Conservation (phyloP, 2,113 vertebrate species). For the Percopsis transmontana region DNA sequence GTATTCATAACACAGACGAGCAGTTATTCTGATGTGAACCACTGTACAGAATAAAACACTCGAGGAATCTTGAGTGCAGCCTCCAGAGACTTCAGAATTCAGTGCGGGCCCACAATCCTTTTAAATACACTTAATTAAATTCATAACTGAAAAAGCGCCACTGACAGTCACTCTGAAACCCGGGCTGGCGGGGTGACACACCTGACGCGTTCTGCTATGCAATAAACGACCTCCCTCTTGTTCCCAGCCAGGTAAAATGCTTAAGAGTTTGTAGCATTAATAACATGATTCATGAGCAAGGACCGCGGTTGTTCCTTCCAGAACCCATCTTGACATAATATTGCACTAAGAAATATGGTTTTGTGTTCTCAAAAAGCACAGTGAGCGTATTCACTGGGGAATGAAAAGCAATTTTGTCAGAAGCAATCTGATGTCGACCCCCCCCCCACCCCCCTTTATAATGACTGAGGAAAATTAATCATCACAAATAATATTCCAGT, state of each 20-base stretch:
- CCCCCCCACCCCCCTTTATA: conserved; percentile 90
- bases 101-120: conserved; percentile 47
- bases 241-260: conserved; percentile 33
- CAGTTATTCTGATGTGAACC: conserved; percentile 56
- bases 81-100: conserved; percentile 54
- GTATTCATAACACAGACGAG: conserved; percentile 53
- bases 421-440: conserved; percentile 87
- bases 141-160: conserved; percentile 46
- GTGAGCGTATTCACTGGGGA: conserved; percentile 86
- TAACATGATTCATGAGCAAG: conserved; percentile 58
- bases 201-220: conserved; percentile 9
- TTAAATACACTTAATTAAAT: conserved; percentile 62
- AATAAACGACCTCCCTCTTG: conserved; percentile 33
- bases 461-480: conserved; percentile 96
- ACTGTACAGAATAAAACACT: conserved; percentile 55
- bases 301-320: conserved; percentile 55
- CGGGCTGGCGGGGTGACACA: conserved; percentile 15
- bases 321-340: conserved; percentile 72
- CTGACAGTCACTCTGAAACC: conserved; percentile 30
- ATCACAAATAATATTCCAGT: conserved; percentile 93
- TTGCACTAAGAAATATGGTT: conserved; percentile 72
- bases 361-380: conserved; percentile 76
- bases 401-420: conserved; percentile 93
- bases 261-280: conserved; percentile 46
- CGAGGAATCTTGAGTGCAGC: conserved; percentile 51